A percentile compares a stretch with the other conserved stretches of the same genome.
Conservation (phyloP, 2,888 invertebrate species). For the Perizoma affinitatum region DNA sequence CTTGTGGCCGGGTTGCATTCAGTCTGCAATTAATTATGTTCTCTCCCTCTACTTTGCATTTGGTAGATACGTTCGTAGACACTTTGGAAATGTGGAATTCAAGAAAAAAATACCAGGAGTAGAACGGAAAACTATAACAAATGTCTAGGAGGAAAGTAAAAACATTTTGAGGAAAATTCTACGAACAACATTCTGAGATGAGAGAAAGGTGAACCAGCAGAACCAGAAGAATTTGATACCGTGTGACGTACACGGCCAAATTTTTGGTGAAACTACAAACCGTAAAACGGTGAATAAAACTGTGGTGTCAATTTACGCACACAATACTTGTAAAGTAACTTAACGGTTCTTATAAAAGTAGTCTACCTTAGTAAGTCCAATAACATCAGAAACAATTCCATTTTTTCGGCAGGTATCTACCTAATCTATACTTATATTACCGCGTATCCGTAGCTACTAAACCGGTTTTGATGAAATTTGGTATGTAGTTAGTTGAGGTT, state of each 20-base stretch:
- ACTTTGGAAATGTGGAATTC: too few species aligned
- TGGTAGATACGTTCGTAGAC: constrained; percentile 24
- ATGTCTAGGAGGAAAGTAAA: too few species aligned
- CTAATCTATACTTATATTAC: background rate
- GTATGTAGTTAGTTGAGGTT: too few species aligned
- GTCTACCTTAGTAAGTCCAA: background rate
- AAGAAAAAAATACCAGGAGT: too few species aligned
- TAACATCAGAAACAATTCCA: background rate
- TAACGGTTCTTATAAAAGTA: too few species aligned
- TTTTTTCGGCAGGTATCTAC: background rate
- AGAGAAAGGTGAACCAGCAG: background rate
- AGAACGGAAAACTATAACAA: too few species aligned
- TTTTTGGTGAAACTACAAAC: constrained; percentile 39
- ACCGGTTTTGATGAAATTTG: too few species aligned
- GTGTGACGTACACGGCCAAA: constrained; percentile 16
- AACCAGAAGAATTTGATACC: constrained; percentile 10
- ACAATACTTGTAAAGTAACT: constrained; percentile 25
- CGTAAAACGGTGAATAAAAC: constrained; percentile 34
- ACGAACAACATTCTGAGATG: background rate
- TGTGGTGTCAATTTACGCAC: constrained; percentile 38
- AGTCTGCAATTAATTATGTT: constrained; percentile 35
- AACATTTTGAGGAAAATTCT: too few species aligned
- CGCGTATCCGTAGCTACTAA: too few species aligned
- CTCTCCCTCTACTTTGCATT: constrained; percentile 36
- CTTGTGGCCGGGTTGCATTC: constrained; percentile 26